Conservation (phyloP, 2,797 vertebrate species). For the Spheniscus humboldti region DNA sequence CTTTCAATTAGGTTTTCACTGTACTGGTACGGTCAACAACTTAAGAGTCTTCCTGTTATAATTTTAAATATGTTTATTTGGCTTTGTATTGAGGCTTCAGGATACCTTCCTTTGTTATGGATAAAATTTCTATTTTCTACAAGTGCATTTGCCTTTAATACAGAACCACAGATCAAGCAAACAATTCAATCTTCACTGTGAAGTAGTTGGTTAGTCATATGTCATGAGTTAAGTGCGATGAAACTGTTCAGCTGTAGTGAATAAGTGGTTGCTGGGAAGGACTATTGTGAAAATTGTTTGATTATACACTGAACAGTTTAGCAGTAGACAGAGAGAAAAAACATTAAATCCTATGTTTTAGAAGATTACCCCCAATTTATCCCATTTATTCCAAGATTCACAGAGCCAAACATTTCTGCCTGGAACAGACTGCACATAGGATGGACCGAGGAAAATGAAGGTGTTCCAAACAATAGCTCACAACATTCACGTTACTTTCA, state of each 20-base stretch:
- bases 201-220: neutral
- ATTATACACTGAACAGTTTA: neutral
- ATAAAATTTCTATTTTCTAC: neutral
- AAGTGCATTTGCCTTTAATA: neutral
- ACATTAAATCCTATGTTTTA: neutral
- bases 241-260: neutral
- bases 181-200: neutral
- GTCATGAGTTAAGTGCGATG: neutral
- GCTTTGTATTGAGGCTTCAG: neutral
- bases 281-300: neutral
- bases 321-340: neutral
- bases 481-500: neutral
- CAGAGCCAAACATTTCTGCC: neutral
- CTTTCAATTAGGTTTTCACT: neutral
- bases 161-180: neutral
- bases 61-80: neutral
- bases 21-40: neutral
- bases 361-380: neutral
- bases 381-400: neutral
- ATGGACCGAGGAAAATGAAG: neutral
- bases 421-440: neutral
- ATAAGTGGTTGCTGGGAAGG: neutral
- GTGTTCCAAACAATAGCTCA: neutral
- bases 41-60: neutral
- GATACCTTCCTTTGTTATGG: neutral